phyloP scores from a whole-genome alignment of 2,888 invertebrate genomes.

The Ormyrus nitidulus region DNA sequence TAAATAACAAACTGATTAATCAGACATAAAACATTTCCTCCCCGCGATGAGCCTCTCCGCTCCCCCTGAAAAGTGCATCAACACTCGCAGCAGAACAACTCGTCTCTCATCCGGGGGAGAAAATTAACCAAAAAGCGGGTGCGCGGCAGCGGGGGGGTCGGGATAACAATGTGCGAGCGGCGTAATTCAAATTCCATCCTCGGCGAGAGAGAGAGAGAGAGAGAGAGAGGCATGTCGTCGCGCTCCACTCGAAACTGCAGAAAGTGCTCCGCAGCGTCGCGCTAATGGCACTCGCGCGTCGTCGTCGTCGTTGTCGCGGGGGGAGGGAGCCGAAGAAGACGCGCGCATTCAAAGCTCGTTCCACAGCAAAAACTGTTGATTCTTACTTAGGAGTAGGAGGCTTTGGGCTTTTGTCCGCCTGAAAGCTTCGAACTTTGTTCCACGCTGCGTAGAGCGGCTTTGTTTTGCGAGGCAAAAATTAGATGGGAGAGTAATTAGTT shows the following conservation, averaged over 20 bases:
- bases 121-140: slow-evolving; percentile 52
- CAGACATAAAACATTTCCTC: too few species aligned
- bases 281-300: slow-evolving; percentile 66
- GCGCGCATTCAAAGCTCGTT: slow-evolving; percentile 68
- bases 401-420: neutral
- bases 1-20: too few species aligned
- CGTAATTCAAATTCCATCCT: slow-evolving; percentile 54
- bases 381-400: slow-evolving; percentile 57
- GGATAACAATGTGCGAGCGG: slow-evolving; percentile 36
- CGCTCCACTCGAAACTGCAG: slow-evolving; percentile 62
- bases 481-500: too few species aligned
- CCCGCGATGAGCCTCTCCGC: too few species aligned
- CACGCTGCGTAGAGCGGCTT: neutral
- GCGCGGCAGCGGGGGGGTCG: neutral
- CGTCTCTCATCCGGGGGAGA: neutral
- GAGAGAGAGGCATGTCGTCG: slow-evolving; percentile 49
- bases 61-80: too few species aligned
- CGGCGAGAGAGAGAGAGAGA: neutral
- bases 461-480: too few species aligned
- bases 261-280: slow-evolving; percentile 64
- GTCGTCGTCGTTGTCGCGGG: neutral
- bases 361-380: slow-evolving; percentile 71
- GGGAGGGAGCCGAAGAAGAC: slow-evolving; percentile 51
- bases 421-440: slow-evolving; percentile 15
- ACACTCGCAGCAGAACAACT: too few species aligned